Base-by-base conservation (phyloP, 2,797 vertebrate species). In the Chiroxiphia lanceolata region DNA sequence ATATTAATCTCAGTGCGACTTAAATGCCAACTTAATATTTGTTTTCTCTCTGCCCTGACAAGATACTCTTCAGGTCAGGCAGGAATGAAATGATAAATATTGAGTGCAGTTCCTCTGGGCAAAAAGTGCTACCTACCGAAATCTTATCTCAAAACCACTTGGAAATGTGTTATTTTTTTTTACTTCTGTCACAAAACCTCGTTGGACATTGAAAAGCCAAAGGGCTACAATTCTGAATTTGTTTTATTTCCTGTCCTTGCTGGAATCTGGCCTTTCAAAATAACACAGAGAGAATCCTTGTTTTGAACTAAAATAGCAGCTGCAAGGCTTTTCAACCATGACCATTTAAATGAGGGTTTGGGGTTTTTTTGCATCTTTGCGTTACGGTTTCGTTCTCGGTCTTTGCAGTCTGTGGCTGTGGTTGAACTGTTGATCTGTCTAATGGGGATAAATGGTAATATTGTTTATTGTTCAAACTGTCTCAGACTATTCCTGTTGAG, bases 301-400 rank as follows among this genome's bases (percentile, higher is more conserved):
- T 60, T 93, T 80, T 56, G 70, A 92, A 64, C 36, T 51, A 48
- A 79, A 93, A 85, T 38, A 84, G 33, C 48, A 77, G 45, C 87
- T 56, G 47, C 6, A 4, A 47, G 63, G 13, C 13, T 38, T 90
- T 85, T 70, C 54, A 79, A 11, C 57, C 22, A 5, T 17, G 72
- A 79, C 75, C 29, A 83, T 80, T 94, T 77, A 82, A 90, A 94
- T 40, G 65, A 93, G 69, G 1, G 33, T 26, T 20, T 20, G 7
- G 4, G 8, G 1, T 3, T 12, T 60, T 61, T 76, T 47, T 64
- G 2, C 8, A 33, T 48, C 16, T 93, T 56, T 80, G 48, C 36
- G 3, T 68, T 85, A 18, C 0, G 22, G 33, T 92, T 89, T 91
- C 23, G 0, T 36, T 83, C 56, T 87, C 2, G 0, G 36, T 75